These are phyloP conservation scores for Myotis daubentonii DNA, from an alignment of 2,797 vertebrate genomes.

Conservation along the genomic window DNA sequence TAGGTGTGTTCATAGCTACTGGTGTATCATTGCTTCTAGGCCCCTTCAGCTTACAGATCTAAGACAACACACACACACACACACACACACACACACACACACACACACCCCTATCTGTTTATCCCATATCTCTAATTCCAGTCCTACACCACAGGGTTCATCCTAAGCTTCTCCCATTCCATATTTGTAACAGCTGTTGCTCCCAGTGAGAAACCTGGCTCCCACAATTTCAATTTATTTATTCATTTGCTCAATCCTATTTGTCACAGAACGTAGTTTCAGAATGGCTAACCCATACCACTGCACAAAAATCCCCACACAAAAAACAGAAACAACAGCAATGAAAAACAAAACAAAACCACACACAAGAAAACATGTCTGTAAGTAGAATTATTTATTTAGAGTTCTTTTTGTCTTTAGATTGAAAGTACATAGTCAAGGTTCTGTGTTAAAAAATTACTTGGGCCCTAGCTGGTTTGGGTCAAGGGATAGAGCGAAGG, in stretches of 20 bases:
- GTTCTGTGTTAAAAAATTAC: neutral
- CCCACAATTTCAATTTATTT: constrained; percentile 10
- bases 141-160: neutral
- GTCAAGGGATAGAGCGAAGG: too few species aligned
- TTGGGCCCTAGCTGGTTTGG: neutral
- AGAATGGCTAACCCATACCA: neutral
- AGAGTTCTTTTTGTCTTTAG: neutral
- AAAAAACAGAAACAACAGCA: too few species aligned
- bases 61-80: neutral
- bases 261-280: constrained; percentile 49
- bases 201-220: neutral
- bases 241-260: neutral
- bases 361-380: neutral
- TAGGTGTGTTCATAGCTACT: neutral
- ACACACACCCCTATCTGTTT: neutral
- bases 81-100: neutral
- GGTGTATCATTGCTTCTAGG: neutral
- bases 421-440: neutral
- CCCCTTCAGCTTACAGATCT: neutral
- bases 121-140: neutral
- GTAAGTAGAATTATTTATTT: neutral
- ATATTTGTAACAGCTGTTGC: neutral
- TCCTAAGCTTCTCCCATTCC: neutral
- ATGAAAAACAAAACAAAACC: neutral
- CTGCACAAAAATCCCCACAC: neutral